Conservation (phyloP, 2,888 invertebrate genomes). For the Drosophila barbarae region DNA sequence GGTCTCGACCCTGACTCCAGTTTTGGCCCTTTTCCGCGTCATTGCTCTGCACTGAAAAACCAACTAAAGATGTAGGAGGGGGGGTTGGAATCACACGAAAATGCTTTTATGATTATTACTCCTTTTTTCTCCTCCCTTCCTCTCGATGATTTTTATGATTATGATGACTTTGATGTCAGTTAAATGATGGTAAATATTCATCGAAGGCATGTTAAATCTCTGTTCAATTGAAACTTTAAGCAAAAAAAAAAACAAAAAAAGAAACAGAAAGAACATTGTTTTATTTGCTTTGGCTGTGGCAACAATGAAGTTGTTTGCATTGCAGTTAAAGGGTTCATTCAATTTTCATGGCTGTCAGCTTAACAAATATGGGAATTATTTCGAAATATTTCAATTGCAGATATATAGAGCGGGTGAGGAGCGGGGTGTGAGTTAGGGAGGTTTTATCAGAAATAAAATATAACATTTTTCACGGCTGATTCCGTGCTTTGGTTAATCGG, state of each 20-base stretch:
- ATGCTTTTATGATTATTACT: constrained; percentile 55
- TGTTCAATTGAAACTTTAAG: constrained; percentile 30
- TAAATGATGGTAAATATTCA: constrained; percentile 41
- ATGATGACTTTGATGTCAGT: constrained; percentile 44
- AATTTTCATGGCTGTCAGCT: constrained; percentile 27
- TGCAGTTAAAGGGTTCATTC: constrained; percentile 14
- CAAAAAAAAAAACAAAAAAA: background rate
- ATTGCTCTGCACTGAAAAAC: constrained; percentile 46
- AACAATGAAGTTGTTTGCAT: constrained; percentile 14
- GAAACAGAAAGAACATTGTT: background rate
- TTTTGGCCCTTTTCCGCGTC: constrained; percentile 66
- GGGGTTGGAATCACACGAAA: constrained; percentile 33
- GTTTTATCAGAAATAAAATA: too few relatives aligned
- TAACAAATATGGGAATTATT: constrained; percentile 22
- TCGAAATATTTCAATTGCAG: constrained; percentile 29
- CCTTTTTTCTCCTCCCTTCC: background rate
- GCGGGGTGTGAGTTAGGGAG: background rate
- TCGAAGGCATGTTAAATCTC: constrained; percentile 21
- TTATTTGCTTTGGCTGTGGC: constrained; percentile 5
- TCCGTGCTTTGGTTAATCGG: too few relatives aligned
- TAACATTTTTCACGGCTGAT: too few relatives aligned
- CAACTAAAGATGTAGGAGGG: background rate
- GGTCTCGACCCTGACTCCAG: constrained; percentile 21
- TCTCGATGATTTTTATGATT: constrained; percentile 29
- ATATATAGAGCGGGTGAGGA: background rate